phyloP scores from a whole-genome alignment of 2,888 invertebrate genomes.

The Nymphalis polychloros region DNA sequence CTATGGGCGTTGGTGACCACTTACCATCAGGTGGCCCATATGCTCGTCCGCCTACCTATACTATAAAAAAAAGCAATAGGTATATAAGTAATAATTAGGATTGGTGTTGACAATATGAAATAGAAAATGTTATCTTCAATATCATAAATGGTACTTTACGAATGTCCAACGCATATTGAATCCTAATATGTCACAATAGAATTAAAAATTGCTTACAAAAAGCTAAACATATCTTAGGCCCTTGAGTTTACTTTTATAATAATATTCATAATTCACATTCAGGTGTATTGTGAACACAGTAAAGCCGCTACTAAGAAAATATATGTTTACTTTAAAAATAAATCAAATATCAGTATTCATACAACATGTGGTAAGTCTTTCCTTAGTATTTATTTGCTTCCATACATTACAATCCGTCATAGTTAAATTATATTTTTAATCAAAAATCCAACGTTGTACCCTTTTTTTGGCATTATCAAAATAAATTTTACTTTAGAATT shows the following conservation, averaged over 20 bases:
- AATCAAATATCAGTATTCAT: not conserved
- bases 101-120: not conserved
- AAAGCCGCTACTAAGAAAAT: not conserved
- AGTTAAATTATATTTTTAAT: too few relatives aligned
- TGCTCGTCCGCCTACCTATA: too few relatives aligned
- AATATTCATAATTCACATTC: constrained; percentile 4
- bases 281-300: constrained; percentile 7
- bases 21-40: too few relatives aligned
- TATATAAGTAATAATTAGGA: too few relatives aligned
- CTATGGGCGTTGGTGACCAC: too few relatives aligned
- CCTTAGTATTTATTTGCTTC: too few relatives aligned
- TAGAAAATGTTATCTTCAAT: not conserved
- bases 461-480: too few relatives aligned
- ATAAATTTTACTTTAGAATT: too few relatives aligned
- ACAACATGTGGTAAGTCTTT: constrained; percentile 18
- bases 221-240: not conserved
- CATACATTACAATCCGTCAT: too few relatives aligned
- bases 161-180: not conserved
- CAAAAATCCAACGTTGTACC: too few relatives aligned
- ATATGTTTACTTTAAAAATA: not conserved
- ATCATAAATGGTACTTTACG: not conserved
- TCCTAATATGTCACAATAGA: not conserved
- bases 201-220: not conserved
- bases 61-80: too few relatives aligned
- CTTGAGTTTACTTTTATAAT: constrained; percentile 7